A percentile compares a stretch with the other conserved stretches of the same genome.
These are phyloP conservation scores for Venusia cambrica DNA, from an alignment of 2,888 invertebrate genomes.

Conservation along the genomic window DNA sequence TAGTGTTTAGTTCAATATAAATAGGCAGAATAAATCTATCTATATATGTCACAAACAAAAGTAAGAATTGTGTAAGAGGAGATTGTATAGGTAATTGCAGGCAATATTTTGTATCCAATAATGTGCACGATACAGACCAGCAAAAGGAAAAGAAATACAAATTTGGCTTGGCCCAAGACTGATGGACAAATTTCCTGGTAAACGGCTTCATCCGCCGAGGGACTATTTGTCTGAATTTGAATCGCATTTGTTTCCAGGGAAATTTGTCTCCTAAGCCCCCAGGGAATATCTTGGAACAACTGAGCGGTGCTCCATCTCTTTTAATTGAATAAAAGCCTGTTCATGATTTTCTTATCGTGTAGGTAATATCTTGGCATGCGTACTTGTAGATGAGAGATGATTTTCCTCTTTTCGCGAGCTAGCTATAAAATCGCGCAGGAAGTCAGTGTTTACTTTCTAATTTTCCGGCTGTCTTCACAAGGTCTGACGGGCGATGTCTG, in stretches of 20 bases:
- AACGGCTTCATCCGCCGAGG: constrained; percentile 73
- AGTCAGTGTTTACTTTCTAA: constrained; percentile 72
- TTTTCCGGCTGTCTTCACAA: constrained; percentile 76
- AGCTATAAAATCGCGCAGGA: constrained; percentile 45
- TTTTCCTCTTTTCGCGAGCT: constrained; percentile 34
- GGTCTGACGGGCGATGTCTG: constrained; percentile 52
- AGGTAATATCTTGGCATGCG: constrained; percentile 46
- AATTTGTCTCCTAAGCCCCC: constrained; percentile 76
- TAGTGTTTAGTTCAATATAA: too few species aligned
- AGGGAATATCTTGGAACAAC: constrained; percentile 57
- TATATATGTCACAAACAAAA: too few species aligned
- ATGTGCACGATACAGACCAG: constrained; percentile 43
- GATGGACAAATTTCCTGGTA: constrained; percentile 78
- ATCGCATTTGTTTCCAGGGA: constrained; percentile 76
- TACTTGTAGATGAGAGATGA: constrained; percentile 21
- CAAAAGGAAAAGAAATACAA: constrained; percentile 60
- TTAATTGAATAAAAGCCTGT: constrained; percentile 70
- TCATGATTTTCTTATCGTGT: constrained; percentile 45
- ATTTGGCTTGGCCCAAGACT: constrained; percentile 69
- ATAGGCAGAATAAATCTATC: too few species aligned
- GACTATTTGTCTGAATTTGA: constrained; percentile 80
- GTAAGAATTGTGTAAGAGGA: constrained; percentile 13
- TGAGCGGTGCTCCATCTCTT: constrained; percentile 58
- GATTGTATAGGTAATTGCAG: constrained; percentile 17
- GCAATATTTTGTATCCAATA: constrained; percentile 32